Evolutionary conservation across 2,113 vertebrate species (phyloP).

Genomic region (Gallinago media): DNA sequence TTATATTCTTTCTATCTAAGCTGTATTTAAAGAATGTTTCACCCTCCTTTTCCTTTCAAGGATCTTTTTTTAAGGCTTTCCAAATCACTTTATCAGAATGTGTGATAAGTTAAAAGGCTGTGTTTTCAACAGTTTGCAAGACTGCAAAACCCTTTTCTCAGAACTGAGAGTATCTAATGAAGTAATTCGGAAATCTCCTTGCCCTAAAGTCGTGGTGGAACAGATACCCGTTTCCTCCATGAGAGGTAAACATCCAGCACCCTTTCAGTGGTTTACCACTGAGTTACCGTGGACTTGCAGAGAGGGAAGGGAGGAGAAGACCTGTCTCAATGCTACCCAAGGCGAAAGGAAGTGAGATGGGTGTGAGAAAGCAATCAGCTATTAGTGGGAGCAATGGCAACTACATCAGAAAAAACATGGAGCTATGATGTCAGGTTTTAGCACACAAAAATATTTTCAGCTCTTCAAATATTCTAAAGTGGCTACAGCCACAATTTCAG

Average conservation of each 20-base stretch:
- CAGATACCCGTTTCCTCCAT: accelerated
- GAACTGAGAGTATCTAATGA: background rate
- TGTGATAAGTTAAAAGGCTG: background rate
- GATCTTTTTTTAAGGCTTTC: slow-evolving; percentile 23
- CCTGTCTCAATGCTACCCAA: background rate
- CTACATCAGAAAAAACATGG: background rate
- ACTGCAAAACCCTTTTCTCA: background rate
- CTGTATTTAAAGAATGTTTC: background rate
- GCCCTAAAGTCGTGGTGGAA: accelerated
- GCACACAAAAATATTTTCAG: background rate
- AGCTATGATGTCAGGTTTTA: background rate
- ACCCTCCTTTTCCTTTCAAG: slow-evolving; percentile 13
- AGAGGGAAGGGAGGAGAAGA: background rate
- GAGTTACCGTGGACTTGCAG: background rate
- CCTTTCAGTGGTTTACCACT: background rate
- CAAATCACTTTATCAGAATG: background rate
- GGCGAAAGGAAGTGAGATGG: background rate
- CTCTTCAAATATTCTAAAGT: background rate
- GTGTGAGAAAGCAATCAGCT: background rate
- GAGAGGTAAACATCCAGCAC: background rate
- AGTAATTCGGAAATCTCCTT: background rate
- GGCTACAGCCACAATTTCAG: background rate
- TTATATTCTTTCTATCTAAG: slow-evolving; percentile 12
- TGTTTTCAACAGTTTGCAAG: slow-evolving; percentile 17
- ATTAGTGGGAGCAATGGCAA: background rate